Base-by-base conservation (phyloP, 2,888 invertebrate genomes). In the Cybosia mesomella region DNA sequence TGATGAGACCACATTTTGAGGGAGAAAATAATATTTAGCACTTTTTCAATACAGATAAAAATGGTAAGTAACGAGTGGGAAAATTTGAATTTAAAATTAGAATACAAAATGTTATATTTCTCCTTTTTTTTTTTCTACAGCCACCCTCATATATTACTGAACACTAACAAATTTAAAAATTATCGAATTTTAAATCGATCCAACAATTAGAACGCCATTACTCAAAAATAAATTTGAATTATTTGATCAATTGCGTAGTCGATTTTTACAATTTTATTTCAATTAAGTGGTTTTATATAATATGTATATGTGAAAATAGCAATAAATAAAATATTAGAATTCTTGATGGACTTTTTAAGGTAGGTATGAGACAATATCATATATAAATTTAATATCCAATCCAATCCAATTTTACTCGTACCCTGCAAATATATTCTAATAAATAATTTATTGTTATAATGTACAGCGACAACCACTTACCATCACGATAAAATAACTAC, bases 1-100 rank as follows among this genome's bases (percentile, higher is more conserved):
- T 71, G 5, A 66, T 65, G 65, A 70, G 22, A 55, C 60, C 59
- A 66, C 28, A 36, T 66, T 34, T 49, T 36, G 0, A n/a, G n/a
- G 21, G 28, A 24, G 49, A 57, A 61, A 64, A 22, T 28, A 57
- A 24, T 3, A 43, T 22, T 39, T 8, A 62, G 13, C 11, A 62
- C 7, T 43, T 58, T 43, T 28, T 43, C 58, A 32, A 36, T 34
- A 49, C 21, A 53, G 21, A 32, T 64, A 57, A 36, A 28, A 32
- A 15, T 36, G 2, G 10, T 0, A 15, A 55, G 39, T 11, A 22
- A 39, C 5, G 18, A 24, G n/a, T 1, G 22, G 9, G 22, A 24
- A 60, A 22, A 28, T 55, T 11, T 4, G 10, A 18, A 43, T 43
- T 7, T 43, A 18, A 43, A 49, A 49, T 49, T n/a, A 18, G 43